Percentiles rank a stretch among this genome's conserved stretches.
phyloP scores from a whole-genome alignment of 2,888 invertebrate species.

The Lasioglossum zephyrum region DNA sequence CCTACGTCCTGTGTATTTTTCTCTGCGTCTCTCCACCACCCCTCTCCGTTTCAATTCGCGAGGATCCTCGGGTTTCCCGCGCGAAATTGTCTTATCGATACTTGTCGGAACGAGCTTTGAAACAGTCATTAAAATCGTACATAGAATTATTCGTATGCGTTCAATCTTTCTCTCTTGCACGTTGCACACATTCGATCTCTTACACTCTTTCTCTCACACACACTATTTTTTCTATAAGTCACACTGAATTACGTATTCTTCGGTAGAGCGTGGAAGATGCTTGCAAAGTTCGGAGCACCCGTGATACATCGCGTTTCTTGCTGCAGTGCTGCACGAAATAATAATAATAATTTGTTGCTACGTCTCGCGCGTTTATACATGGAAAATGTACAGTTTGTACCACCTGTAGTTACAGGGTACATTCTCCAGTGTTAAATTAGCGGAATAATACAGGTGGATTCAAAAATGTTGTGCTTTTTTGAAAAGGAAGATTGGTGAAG shows the following conservation, averaged over 20 bases:
- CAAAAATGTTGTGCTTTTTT: too few species aligned
- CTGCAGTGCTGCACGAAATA: not conserved
- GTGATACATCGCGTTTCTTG: constrained; percentile 34
- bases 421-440: not conserved
- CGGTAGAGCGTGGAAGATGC: constrained; percentile 73
- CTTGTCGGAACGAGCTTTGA: constrained; percentile 67
- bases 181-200: constrained; percentile 12
- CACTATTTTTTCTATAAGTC: constrained; percentile 71
- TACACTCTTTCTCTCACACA: constrained; percentile 14
- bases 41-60: constrained; percentile 34
- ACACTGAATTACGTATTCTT: constrained; percentile 80
- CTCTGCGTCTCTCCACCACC: constrained; percentile 8
- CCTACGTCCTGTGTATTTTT: not conserved
- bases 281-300: constrained; percentile 69
- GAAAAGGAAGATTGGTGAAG: too few species aligned
- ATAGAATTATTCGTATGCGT: constrained; percentile 56
- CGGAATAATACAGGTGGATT: not conserved
- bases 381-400: not conserved
- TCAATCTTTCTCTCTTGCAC: constrained; percentile 39
- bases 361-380: not conserved
- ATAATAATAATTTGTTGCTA: not conserved
- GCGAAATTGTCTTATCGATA: constrained; percentile 64
- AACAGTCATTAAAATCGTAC: constrained; percentile 72
- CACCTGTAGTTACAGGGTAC: not conserved
- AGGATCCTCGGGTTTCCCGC: constrained; percentile 68